These are phyloP conservation scores for Cheilinus undulatus DNA, from an alignment of 2,113 vertebrate species.

Conservation along the genomic window DNA sequence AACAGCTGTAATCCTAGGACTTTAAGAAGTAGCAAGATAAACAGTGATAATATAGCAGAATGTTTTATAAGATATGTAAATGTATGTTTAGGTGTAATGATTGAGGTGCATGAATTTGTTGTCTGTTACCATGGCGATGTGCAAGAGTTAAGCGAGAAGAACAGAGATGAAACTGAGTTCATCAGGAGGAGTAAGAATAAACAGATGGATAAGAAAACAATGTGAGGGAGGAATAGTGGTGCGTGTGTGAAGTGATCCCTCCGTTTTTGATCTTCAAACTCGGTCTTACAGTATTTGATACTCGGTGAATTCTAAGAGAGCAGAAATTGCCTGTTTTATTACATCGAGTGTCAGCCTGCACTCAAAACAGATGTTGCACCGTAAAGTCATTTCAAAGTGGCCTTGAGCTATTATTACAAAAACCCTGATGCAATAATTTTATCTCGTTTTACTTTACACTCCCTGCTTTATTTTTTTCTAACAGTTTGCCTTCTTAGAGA, in stretches of 20 bases:
- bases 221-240: neutral
- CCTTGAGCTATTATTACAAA: conserved; percentile 51
- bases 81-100: no score
- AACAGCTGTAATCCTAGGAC: no score
- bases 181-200: neutral
- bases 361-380: conserved; percentile 60
- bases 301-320: conserved; percentile 29
- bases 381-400: conserved; percentile 61
- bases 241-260: conserved; percentile 38
- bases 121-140: no score
- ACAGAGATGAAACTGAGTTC: neutral
- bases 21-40: no score
- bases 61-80: no score
- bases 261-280: conserved; percentile 42
- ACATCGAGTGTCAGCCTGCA: conserved; percentile 34
- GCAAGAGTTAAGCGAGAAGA: no score
- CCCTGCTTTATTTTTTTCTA: neutral
- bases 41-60: no score
- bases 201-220: conserved; percentile 4
- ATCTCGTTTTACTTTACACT: conserved; percentile 34
- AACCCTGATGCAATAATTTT: conserved; percentile 33
- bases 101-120: no score
- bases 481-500: neutral
- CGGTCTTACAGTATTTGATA: conserved; percentile 37
- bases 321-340: conserved; percentile 49